Evolutionary conservation across 2,797 vertebrate species (phyloP), one percentile per base, ranked within the genome.

Genomic region (Lacerta bilineata): DNA sequence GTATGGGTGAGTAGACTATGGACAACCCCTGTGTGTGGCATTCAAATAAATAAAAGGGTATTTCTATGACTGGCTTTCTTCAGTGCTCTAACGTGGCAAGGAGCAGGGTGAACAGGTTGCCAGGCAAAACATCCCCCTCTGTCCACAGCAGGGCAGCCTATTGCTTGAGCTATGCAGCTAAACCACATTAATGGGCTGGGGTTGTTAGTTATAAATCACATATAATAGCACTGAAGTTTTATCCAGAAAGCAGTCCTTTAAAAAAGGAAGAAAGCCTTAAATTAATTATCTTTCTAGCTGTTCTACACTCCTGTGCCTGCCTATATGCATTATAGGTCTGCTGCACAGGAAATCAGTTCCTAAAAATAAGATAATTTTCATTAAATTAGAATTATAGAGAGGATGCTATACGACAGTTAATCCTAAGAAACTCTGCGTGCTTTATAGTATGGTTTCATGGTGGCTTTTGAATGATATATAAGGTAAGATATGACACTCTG

Each of bases 291-390:
- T 25, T 59, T 46, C 55, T 80, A 71, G 36, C 33, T 93, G 88
- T 89, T 85, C n/a, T 84, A n/a, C 80, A 68, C 8, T 64, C n/a
- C 27, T 82, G 41, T 1, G 0, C 15, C 1, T 8, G 0, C 15
- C 1, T 8, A 20, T 0, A 29, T 0, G 29, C 55, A 20, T 39
- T 0, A 15, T 1, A 43, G 41, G 18, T 69, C 90, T 90, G 55
- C 86, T 59, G 79, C 64, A 59, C 66, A 87, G 46, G 77, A 80
- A 81, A 85, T 68, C 27, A 8, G 77, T 91, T 76, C 85, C 77
- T 84, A 85, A 90, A 81, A 87, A 81, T 81, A 84, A 87, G 61
- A 71, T 89, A 88, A 5, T 17, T 90, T 89, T 87, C 15, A 43
- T 88, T 87, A 29, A 59, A n/a, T 85, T 2, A 64, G 1, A 0